Evolutionary conservation across 2,113 vertebrate genomes (phyloP).

Genomic region (Elgaria multicarinata): DNA sequence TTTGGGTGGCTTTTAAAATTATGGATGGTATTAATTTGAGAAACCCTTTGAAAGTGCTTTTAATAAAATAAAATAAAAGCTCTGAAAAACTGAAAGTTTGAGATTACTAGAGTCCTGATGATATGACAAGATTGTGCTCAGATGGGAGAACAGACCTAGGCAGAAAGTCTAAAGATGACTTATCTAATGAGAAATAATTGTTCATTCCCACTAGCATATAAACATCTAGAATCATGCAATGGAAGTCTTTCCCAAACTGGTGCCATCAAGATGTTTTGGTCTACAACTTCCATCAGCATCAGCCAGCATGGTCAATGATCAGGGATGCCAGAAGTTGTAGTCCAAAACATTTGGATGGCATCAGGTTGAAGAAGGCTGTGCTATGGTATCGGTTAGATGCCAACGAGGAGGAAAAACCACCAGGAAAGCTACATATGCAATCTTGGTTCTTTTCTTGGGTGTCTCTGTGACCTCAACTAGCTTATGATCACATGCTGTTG

Average conservation of each 20-base stretch:
- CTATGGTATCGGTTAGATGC: not conserved
- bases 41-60: not conserved
- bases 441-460: not conserved
- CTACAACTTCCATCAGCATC: no score
- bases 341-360: no score
- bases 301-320: no score
- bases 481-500: not conserved
- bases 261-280: no score
- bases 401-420: not conserved
- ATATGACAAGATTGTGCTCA: not conserved
- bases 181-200: not conserved
- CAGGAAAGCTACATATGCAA: not conserved
- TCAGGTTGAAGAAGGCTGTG: not conserved
- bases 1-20: not conserved
- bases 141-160: not conserved
- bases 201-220: no score
- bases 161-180: not conserved
- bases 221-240: no score
- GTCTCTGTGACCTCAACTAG: not conserved
- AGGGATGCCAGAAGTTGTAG: no score
- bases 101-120: not conserved
- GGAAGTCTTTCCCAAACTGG: no score
- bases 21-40: not conserved
- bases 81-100: not conserved
- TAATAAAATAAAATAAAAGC: not conserved